phyloP scores from a whole-genome alignment of 2,113 vertebrate genomes.

The Argyrosomus japonicus region DNA sequence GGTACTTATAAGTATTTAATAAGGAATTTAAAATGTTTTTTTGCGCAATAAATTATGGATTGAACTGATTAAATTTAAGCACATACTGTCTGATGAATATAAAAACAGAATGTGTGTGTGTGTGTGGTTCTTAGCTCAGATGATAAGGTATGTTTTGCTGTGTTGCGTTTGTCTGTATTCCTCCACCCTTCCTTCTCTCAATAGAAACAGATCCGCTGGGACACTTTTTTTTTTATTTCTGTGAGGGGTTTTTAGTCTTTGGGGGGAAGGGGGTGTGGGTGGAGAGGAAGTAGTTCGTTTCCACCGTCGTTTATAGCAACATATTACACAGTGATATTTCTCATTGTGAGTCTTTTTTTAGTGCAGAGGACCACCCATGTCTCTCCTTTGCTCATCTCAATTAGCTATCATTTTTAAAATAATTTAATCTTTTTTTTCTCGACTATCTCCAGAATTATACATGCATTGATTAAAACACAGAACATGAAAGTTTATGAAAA shows the following conservation, averaged over 20 bases:
- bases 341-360: neutral
- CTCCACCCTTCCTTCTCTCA: constrained; percentile 71
- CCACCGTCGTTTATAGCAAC: constrained; percentile 28
- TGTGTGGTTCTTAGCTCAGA: constrained; percentile 19
- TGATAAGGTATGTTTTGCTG: constrained; percentile 51
- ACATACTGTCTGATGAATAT: neutral
- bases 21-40: neutral
- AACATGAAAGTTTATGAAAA: neutral
- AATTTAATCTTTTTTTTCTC: neutral
- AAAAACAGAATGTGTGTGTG: neutral
- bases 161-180: constrained; percentile 33
- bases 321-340: constrained; percentile 13
- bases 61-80: neutral
- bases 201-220: constrained; percentile 65
- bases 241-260: constrained; percentile 42
- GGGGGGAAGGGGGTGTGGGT: constrained; percentile 68
- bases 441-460: neutral
- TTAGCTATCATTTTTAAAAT: neutral
- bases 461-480: neutral
- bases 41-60: neutral
- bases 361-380: neutral
- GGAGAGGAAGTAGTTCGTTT: constrained; percentile 77
- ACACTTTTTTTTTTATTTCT: constrained; percentile 58
- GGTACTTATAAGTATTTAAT: too few relatives aligned
- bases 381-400: neutral